phyloP scores from a whole-genome alignment of 1,140 invertebrate species.

The Bombyx mori region ASM3026992v2 NC_085118.1:15310001-15310500 shows the following conservation, averaged over 20 bases:
- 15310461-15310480: no score
- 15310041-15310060: constrained; percentile 92
- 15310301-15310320: no score
- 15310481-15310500: no score
- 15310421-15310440: no score
- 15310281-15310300: no score
- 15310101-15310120: constrained; percentile 91
- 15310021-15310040: constrained; percentile 93
- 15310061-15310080: constrained; percentile 90
- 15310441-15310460: no score
- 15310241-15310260: background rate
- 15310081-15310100: constrained; percentile 88
- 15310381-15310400: no score
- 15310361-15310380: no score
- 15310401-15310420: no score
- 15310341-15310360: no score
- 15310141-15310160: constrained; percentile 94
- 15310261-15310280: no score
- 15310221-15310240: background rate
- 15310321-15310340: no score
- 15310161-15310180: constrained; percentile 78
- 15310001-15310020: constrained; percentile 97
- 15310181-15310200: constrained; percentile 19
- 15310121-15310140: constrained; percentile 92
- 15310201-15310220: background rate